Base-by-base conservation (phyloP, 2,888 invertebrate genomes). In the Tridacna crocea region DNA sequence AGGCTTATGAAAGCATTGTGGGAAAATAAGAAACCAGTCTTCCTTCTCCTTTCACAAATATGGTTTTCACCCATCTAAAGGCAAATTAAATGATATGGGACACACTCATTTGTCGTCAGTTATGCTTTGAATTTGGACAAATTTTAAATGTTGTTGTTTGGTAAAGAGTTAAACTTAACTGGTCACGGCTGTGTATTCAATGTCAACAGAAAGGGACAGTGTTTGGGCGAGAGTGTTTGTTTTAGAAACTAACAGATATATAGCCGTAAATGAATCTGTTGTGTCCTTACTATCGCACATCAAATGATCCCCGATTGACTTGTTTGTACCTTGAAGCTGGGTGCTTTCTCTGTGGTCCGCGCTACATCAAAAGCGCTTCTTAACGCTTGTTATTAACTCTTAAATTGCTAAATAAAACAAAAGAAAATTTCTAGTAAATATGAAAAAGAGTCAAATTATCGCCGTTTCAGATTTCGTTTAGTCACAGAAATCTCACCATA, bases 201-300 rank as follows among this genome's bases (percentile, higher is more conserved):
- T 63, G 66, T 66, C 36, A 66, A 70, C 24, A 70, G 51, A 70
- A n/a, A 70, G 70, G 70, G 70, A 70, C 48, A 70, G 70, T 70
- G 51, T 70, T 68, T 70, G 46, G 70, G 51, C 51, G 51, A 70
- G 70, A 12, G 70, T 70, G 70, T 70, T 70, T 70, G 70, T 70
- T 70, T 70, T 70, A 70, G 51, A 70, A 70, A 70, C 70, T 70
- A 70, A 70, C 70, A 70, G 70, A 70, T 70, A 70, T 70, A 70
- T 70, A 70, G 70, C 47, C 70, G 70, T 70, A 70, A 70, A 70
- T 70, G 70, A 70, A 70, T 70, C 48, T 70, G 70, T 70, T 70
- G 70, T 70, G 47, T 51, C 47, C 26, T 10, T 26, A 48, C 51
- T 70, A 70, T 70, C 70, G 70, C 70, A 70, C 70, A 70, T 70